These are phyloP conservation scores for Sarcophaga peregrina DNA, from an alignment of 1,140 invertebrate species.

Conservation along the genomic window DNA sequence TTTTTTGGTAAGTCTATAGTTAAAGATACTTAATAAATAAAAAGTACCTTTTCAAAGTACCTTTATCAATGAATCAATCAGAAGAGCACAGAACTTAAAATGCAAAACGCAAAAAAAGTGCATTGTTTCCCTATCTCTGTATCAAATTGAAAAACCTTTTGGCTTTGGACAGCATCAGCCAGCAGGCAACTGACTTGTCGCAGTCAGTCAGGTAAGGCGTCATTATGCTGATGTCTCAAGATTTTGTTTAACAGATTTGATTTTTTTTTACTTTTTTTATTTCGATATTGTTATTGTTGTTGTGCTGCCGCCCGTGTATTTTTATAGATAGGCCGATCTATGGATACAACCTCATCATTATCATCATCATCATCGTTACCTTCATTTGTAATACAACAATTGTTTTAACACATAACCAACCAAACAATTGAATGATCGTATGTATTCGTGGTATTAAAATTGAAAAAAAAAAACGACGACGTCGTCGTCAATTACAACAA, in stretches of 20 bases:
- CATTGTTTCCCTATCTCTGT: background rate
- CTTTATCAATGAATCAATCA: too few species aligned
- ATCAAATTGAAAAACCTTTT: slow-evolving; percentile 9
- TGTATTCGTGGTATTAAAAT: too few species aligned
- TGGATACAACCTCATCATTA: background rate
- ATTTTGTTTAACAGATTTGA: slow-evolving; percentile 13
- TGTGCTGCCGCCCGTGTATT: background rate
- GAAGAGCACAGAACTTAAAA: too few species aligned
- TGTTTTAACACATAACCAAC: background rate
- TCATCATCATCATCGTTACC: background rate
- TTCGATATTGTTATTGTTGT: slow-evolving; percentile 23
- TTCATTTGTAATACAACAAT: background rate
- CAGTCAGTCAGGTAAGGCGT: slow-evolving; percentile 12
- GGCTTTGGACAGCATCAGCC: background rate
- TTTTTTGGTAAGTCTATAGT: too few species aligned
- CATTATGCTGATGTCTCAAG: slow-evolving; percentile 22
- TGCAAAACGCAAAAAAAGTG: too few species aligned
- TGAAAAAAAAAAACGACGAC: too few species aligned
- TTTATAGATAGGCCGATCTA: background rate
- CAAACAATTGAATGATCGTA: background rate
- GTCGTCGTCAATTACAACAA: too few species aligned
- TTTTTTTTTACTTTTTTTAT: slow-evolving; percentile 9
- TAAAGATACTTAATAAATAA: too few species aligned
- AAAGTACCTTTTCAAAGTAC: too few species aligned
- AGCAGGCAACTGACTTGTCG: background rate